These are phyloP conservation scores for Coleophora deauratella DNA, from an alignment of 2,888 invertebrate species.

Conservation along the genomic window DNA sequence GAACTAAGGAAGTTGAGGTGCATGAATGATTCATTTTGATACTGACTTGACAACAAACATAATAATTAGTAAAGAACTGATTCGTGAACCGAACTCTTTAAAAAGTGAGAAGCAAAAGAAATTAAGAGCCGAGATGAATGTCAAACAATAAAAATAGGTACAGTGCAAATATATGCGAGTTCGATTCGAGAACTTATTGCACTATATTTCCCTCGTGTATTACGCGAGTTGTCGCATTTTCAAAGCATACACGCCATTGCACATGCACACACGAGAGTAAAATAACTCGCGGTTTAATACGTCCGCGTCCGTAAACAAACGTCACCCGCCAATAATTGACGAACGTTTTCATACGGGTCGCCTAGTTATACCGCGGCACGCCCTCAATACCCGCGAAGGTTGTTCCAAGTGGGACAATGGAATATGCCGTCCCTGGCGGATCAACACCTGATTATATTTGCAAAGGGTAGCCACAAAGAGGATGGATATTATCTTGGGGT, in stretches of 20 bases:
- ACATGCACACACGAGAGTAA: slow-evolving; percentile 25
- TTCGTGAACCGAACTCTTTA: no score
- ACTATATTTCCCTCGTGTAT: no score
- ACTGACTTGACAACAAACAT: no score
- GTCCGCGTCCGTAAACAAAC: slow-evolving; percentile 66
- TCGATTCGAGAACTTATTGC: no score
- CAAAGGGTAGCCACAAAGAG: no score
- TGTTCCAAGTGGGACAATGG: slow-evolving; percentile 35
- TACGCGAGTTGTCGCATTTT: background rate
- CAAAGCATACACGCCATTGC: background rate
- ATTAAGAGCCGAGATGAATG: no score
- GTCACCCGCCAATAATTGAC: slow-evolving; percentile 66
- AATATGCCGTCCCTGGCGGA: slow-evolving; percentile 4
- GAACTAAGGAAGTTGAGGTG: slow-evolving; percentile 37
- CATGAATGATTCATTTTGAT: slow-evolving; percentile 14
- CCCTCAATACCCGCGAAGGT: slow-evolving; percentile 64
- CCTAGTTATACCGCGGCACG: slow-evolving; percentile 69
- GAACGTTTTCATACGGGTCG: slow-evolving; percentile 58
- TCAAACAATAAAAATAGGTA: no score
- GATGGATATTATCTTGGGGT: background rate
- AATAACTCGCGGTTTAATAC: slow-evolving; percentile 58
- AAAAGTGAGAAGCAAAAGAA: no score
- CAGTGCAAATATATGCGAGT: no score
- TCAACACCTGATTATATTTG: background rate
- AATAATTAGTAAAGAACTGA: no score